Conservation (phyloP, 2,113 vertebrate genomes). For the Catharus minimus region DNA sequence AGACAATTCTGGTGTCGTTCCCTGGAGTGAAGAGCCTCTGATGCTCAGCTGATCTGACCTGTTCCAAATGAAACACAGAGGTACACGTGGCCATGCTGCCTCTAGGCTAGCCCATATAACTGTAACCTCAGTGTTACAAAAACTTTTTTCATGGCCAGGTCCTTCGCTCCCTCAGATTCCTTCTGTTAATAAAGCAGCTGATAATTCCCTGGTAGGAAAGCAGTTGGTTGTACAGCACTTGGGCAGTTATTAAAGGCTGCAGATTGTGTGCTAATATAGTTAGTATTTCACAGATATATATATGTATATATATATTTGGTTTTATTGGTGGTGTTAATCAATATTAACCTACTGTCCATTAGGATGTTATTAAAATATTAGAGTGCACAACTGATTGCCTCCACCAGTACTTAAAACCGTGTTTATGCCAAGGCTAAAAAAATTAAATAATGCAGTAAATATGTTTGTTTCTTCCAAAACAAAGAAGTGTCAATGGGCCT, state of each 20-base stretch:
- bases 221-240: background rate
- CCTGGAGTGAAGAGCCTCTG: background rate
- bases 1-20: background rate
- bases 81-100: fast-evolving
- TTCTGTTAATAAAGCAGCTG: background rate
- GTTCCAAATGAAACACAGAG: background rate
- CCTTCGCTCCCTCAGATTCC: background rate
- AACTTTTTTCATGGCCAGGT: background rate
- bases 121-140: background rate
- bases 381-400: background rate
- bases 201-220: background rate
- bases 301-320: background rate
- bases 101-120: fast-evolving
- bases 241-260: background rate
- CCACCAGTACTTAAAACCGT: background rate
- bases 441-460: background rate
- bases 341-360: conserved; percentile 13
- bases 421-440: conserved; percentile 10
- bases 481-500: background rate
- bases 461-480: background rate
- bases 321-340: conserved; percentile 42
- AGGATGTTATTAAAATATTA: background rate
- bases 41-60: background rate
- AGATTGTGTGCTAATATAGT: background rate
- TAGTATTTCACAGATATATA: background rate